phyloP scores from a whole-genome alignment of 1,140 invertebrate species.

The Tenebrio molitor region DNA sequence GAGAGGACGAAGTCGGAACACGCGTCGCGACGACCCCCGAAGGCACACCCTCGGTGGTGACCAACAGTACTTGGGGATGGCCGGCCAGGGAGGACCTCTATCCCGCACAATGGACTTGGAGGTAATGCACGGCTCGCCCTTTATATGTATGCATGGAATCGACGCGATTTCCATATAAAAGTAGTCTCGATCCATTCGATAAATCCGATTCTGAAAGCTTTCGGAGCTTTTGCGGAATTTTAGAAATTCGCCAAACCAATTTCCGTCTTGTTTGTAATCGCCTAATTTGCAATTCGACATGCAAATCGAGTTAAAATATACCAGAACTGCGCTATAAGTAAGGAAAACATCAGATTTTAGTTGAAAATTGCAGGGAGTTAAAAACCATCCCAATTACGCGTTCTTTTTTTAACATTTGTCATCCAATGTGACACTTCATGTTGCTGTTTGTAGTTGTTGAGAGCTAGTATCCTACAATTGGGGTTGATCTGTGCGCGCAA shows the following conservation, averaged over 20 bases:
- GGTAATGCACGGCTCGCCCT: constrained; percentile 66
- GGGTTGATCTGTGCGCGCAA: too few relatives aligned
- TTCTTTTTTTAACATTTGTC: too few relatives aligned
- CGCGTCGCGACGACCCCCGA: constrained; percentile 76
- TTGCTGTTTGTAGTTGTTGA: too few relatives aligned
- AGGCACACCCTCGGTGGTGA: constrained; percentile 79
- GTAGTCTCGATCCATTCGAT: neutral
- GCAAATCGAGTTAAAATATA: neutral
- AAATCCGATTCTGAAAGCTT: neutral
- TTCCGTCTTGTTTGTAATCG: constrained; percentile 1
- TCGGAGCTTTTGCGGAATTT: neutral
- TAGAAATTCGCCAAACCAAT: neutral
- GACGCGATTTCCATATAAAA: neutral
- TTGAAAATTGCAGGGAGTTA: too few relatives aligned
- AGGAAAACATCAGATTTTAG: too few relatives aligned
- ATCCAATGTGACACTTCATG: too few relatives aligned
- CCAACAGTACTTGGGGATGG: constrained; percentile 70
- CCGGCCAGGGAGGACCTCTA: constrained; percentile 70
- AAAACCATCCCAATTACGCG: too few relatives aligned
- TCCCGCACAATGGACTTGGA: constrained; percentile 79
- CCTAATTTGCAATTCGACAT: neutral
- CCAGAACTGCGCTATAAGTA: neutral
- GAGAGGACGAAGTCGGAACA: constrained; percentile 67
- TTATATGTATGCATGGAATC: constrained; percentile 1
- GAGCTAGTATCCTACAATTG: too few relatives aligned